A percentile compares a stretch with the other conserved stretches of the same genome.
Conservation (phyloP, 2,888 invertebrate species). For the Epistrophella euchroma region DNA sequence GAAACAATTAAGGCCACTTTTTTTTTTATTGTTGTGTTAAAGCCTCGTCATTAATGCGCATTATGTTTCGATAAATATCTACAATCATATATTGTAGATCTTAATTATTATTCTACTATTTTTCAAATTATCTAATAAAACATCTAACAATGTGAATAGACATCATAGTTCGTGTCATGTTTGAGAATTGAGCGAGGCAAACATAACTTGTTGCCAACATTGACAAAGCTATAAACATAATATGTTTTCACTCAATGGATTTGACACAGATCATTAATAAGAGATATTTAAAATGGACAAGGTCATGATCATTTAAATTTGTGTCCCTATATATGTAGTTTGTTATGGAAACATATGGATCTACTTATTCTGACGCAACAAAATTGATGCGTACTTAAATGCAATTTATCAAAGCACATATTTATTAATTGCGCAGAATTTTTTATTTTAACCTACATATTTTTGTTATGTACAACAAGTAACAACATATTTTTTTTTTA, state of each 20-base stretch:
- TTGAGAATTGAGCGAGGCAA: conserved; percentile 1
- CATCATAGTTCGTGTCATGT: conserved; percentile 6
- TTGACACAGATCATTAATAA: conserved; percentile 1
- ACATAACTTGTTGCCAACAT: not conserved
- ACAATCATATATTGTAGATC: not conserved
- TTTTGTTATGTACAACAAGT: not conserved
- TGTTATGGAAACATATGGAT: not conserved
- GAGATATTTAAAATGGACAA: not conserved
- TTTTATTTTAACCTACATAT: not conserved
- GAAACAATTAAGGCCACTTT: conserved; percentile 8
- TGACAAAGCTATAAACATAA: not conserved
- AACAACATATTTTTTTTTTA: not conserved
- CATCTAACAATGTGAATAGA: not conserved
- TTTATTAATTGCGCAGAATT: not conserved
- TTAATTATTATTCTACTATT: conserved; percentile 4
- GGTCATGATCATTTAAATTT: not conserved
- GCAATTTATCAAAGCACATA: conserved; percentile 1
- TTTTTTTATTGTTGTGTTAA: not conserved
- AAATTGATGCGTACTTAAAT: not conserved
- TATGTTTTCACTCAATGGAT: not conserved
- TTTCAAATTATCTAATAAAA: conserved; percentile 13
- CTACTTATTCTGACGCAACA: not conserved
- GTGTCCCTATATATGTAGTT: not conserved
- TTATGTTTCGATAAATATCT: conserved; percentile 12
- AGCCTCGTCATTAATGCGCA: conserved; percentile 9